A percentile compares a stretch with the other conserved stretches of the same genome.
phyloP scores from a whole-genome alignment of 2,113 vertebrate genomes.

The Leiothrix lutea region DNA sequence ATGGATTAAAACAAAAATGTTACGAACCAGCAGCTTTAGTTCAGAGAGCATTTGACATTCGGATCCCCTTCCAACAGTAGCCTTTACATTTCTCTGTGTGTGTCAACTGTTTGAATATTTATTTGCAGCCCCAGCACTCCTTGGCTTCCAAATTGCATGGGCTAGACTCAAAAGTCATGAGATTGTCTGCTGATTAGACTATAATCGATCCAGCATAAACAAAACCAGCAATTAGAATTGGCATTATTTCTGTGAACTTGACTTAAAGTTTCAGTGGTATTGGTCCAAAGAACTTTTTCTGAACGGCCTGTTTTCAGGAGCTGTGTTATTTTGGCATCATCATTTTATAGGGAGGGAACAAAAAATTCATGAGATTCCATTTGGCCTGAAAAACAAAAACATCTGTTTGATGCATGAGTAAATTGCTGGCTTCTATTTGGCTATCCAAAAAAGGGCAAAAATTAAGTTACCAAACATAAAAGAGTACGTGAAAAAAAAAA shows the following conservation, averaged over 20 bases:
- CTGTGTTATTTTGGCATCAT: constrained; percentile 60
- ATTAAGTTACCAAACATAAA: constrained; percentile 65
- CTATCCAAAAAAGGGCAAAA: constrained; percentile 67
- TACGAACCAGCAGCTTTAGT: neutral
- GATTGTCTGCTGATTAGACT: constrained; percentile 64
- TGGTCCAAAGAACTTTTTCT: constrained; percentile 49
- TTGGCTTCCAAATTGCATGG: constrained; percentile 60
- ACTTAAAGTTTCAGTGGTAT: constrained; percentile 53
- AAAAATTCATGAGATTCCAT: constrained; percentile 68
- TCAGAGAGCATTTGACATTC: constrained; percentile 2
- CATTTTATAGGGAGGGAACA: constrained; percentile 58
- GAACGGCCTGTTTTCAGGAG: constrained; percentile 27
- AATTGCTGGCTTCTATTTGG: constrained; percentile 63
- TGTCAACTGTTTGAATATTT: constrained; percentile 34
- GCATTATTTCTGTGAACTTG: constrained; percentile 54
- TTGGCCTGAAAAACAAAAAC: constrained; percentile 74
- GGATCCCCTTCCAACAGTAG: neutral
- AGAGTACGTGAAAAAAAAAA: constrained; percentile 42
- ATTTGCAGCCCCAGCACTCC: constrained; percentile 5
- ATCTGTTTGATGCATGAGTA: constrained; percentile 70
- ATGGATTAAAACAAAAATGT: neutral
- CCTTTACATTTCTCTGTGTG: neutral
- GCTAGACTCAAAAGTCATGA: constrained; percentile 68
- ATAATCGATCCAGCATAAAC: constrained; percentile 72
- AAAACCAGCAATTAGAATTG: constrained; percentile 74